Base-by-base conservation (phyloP, 2,113 vertebrate species). In the Rhinopomastus cyanomelas region DNA sequence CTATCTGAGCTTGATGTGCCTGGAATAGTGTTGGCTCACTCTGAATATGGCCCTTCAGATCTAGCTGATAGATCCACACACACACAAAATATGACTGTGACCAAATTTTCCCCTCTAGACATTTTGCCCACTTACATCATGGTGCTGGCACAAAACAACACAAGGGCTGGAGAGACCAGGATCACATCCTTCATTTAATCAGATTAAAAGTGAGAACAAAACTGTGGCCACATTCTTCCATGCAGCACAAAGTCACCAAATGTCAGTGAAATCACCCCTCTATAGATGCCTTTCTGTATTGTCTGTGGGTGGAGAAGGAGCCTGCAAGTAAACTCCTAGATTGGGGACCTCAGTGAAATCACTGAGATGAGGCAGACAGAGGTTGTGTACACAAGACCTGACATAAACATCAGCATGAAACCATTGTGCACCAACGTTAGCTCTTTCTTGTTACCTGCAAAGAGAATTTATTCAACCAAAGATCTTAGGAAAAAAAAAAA, bases 31-130 rank as follows among this genome's bases (percentile, higher is more conserved):
- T 16, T 7, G 2, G 9, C 16, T 90, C 52, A 57, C 14, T 6
- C 34, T 1, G 3, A 42, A 34, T 3, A 16, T 0, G 5, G n/a
- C n/a, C n/a, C n/a, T n/a, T n/a, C n/a, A n/a, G 72, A n/a, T 18
- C 36, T 69, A 48, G 68, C 12, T 89, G 85, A 49, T 5, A 51
- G 49, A 27, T 32, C 60, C 9, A 52, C 22, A 64, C 16, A 44
- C 15, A 26, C 32, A 32, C 16, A 3, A 53, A 12, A 15, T 25
- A 34, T 3, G 9, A 14, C 29, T 42, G 20, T 69, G 44, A 37
- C 29, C 75, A n/a, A 42, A 2, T 64, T 59, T 5, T 4, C 17
- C 30, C 26, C 48, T 46, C 37, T 32, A 57, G 52, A 55, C 22
- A 11, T 67, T 74, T 61, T 79, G 53, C 19, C 13, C 25, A 7